phyloP scores from a whole-genome alignment of 1,140 invertebrate genomes.

The Akabosia matsudoensis region DNA sequence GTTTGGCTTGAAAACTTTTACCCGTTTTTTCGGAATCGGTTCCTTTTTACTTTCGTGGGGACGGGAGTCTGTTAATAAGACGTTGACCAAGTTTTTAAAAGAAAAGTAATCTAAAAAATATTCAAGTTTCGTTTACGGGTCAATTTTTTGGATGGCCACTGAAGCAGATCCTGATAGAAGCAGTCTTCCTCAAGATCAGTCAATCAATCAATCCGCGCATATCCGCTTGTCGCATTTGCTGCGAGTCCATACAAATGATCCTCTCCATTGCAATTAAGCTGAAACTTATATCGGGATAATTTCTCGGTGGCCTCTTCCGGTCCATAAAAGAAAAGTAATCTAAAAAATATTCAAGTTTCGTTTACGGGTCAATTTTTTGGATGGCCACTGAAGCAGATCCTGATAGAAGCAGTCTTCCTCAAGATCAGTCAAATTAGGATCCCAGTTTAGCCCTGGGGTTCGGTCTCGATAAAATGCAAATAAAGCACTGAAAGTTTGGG shows the following conservation, averaged over 20 bases:
- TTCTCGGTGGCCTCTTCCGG: conserved; percentile 7
- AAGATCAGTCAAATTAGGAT: conserved; percentile 25
- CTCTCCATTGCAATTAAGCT: conserved; percentile 34
- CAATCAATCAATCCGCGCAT: conserved; percentile 36
- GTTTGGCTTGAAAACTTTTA: conserved; percentile 10
- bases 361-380: conserved; percentile 27
- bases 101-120: background rate
- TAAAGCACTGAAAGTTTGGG: conserved; percentile 32
- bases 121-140: conserved; percentile 2
- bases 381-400: conserved; percentile 17
- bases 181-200: conserved; percentile 34
- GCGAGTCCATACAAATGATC: conserved; percentile 39
- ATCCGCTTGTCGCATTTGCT: conserved; percentile 38
- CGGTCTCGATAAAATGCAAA: conserved; percentile 28
- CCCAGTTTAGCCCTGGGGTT: conserved; percentile 16
- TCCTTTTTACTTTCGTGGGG: conserved; percentile 12
- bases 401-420: conserved; percentile 30
- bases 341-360: background rate
- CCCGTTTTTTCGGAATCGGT: background rate
- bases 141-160: conserved; percentile 25
- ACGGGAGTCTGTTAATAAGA: background rate
- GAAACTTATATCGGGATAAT: conserved; percentile 35
- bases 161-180: conserved; percentile 3
- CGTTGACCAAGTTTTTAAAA: background rate
- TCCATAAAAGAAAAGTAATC: conserved; percentile 5